These are phyloP conservation scores for Eumaeus atala DNA, from an alignment of 1,140 invertebrate species.

Conservation along the genomic window DNA sequence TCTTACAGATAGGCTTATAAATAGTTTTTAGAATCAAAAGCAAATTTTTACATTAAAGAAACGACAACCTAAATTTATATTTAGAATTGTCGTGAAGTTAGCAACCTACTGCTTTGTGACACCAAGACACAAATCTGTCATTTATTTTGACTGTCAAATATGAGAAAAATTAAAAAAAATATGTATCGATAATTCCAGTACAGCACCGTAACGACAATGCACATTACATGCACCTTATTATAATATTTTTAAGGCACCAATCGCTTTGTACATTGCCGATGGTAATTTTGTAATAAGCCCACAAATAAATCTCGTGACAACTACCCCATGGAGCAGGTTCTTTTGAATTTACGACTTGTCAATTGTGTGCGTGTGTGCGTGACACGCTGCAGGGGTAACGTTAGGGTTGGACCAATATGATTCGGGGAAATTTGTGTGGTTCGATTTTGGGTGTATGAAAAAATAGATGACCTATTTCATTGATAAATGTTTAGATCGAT, in stretches of 20 bases:
- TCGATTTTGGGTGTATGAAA: no score
- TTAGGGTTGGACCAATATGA: slow-evolving; percentile 8
- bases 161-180: neutral
- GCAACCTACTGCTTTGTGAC: no score
- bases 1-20: no score
- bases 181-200: neutral
- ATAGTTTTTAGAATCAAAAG: no score
- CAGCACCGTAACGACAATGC: neutral
- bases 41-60: no score
- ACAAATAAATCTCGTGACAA: slow-evolving; percentile 27
- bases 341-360: slow-evolving; percentile 57
- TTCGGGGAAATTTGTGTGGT: neutral
- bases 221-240: neutral
- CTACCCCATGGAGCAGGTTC: slow-evolving; percentile 54
- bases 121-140: no score
- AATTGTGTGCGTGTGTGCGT: slow-evolving; percentile 44
- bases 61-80: no score
- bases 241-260: neutral
- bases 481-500: neutral
- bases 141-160: no score
- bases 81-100: no score
- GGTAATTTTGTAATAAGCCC: slow-evolving; percentile 2
- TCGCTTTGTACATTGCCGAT: neutral
- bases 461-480: neutral
- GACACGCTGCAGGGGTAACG: slow-evolving; percentile 45